Conservation (phyloP, 2,888 invertebrate genomes). For the Teleogryllus oceanicus region DNA sequence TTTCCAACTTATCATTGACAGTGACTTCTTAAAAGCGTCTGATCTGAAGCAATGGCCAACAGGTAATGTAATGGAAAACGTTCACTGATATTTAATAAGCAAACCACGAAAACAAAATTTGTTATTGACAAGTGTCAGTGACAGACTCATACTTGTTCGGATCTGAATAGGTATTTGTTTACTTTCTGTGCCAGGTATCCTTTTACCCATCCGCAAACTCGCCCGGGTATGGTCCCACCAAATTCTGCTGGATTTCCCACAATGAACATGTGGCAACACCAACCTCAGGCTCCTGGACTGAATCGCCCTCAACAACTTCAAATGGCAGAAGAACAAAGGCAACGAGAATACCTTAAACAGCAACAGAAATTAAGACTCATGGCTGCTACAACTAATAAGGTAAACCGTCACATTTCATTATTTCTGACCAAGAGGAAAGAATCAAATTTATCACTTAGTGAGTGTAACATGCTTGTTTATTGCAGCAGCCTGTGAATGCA, state of each 20-base stretch:
- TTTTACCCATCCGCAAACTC: background rate
- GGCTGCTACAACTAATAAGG: slow-evolving; percentile 33
- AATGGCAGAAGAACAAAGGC: slow-evolving; percentile 31
- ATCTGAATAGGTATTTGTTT: too few species aligned
- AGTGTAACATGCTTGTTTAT: background rate
- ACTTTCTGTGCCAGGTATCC: background rate
- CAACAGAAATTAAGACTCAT: slow-evolving; percentile 36
- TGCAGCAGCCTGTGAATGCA: slow-evolving; percentile 32
- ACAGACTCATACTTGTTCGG: too few species aligned
- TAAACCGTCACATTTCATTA: background rate
- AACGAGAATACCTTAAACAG: slow-evolving; percentile 36
- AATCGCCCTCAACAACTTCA: slow-evolving; percentile 11
- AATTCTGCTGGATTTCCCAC: background rate
- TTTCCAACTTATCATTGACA: too few species aligned
- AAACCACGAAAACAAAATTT: too few species aligned
- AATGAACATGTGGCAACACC: background rate
- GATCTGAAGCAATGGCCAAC: too few species aligned
- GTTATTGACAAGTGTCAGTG: too few species aligned
- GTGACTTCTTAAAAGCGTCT: too few species aligned
- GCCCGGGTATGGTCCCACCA: background rate
- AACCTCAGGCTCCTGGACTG: background rate
- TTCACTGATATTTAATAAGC: too few species aligned
- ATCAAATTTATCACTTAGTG: background rate
- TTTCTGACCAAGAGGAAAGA: background rate
- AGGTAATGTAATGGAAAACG: too few species aligned